Conservation (phyloP, 2,113 vertebrate species). For the Myrmecophaga tridactyla region DNA sequence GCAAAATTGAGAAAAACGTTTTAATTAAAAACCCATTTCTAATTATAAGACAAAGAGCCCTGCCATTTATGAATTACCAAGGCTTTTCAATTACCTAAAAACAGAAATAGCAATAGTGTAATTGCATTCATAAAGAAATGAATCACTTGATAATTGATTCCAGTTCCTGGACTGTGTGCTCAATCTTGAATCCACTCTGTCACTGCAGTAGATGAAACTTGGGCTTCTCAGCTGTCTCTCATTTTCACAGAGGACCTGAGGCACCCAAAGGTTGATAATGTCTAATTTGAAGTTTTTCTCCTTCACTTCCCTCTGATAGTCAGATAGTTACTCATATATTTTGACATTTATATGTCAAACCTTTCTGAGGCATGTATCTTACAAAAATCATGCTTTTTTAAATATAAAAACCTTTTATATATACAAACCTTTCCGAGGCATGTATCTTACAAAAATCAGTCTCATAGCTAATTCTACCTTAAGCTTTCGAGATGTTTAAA, state of each 20-base stretch:
- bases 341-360: no score
- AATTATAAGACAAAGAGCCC: background rate
- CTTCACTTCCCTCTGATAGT: background rate
- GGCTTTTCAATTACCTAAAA: background rate
- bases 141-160: background rate
- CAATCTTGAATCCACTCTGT: background rate
- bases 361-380: background rate
- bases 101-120: background rate
- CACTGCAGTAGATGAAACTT: background rate
- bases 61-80: background rate
- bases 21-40: background rate
- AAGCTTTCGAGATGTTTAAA: background rate
- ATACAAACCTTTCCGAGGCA: no score
- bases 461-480: background rate
- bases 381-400: background rate
- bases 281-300: background rate
- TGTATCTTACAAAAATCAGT: background rate
- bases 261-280: background rate
- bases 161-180: background rate
- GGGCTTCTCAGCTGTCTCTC: background rate
- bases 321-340: background rate
- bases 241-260: background rate
- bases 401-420: no score
- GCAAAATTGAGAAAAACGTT: background rate
- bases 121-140: background rate